Percentiles rank a stretch among this genome's conserved stretches.
phyloP scores from a whole-genome alignment of 1,140 invertebrate species.

The Pissodes strobi region DNA sequence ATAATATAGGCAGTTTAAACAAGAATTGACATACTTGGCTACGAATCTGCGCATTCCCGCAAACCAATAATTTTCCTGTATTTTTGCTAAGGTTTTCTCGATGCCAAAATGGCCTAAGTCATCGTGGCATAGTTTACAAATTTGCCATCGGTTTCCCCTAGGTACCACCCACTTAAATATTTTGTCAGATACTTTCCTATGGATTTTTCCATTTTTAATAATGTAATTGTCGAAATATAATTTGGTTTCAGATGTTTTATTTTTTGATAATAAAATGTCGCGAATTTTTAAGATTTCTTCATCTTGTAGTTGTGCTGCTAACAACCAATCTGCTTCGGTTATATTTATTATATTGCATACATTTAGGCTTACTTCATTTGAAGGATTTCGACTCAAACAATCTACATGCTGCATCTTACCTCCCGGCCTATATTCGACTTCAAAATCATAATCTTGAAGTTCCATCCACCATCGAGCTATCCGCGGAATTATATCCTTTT shows the following conservation, averaged over 20 bases:
- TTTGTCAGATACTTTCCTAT: background rate
- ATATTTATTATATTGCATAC: too few relatives aligned
- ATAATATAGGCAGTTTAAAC: slow-evolving; percentile 22
- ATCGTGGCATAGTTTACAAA: slow-evolving; percentile 31
- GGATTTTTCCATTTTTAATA: background rate
- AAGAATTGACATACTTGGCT: slow-evolving; percentile 21
- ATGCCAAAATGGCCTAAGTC: slow-evolving; percentile 33
- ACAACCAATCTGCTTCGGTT: background rate
- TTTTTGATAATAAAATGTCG: too few relatives aligned
- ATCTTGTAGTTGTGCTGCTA: background rate
- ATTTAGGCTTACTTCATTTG: too few relatives aligned
- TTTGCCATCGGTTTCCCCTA: slow-evolving; percentile 22
- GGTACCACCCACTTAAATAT: background rate
- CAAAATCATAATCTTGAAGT: too few relatives aligned
- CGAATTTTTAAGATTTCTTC: too few relatives aligned
- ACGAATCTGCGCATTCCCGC: slow-evolving; percentile 31
- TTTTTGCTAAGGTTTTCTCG: slow-evolving; percentile 27
- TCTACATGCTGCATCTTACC: too few relatives aligned
- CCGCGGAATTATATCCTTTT: too few relatives aligned
- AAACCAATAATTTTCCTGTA: too few relatives aligned
- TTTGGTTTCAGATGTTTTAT: background rate
- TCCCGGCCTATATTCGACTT: too few relatives aligned
- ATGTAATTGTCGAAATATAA: background rate
- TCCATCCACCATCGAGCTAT: too few relatives aligned
- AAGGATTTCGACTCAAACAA: too few relatives aligned